Evolutionary conservation across 2,113 vertebrate genomes (phyloP).

Genomic region (Plecotus auritus): DNA sequence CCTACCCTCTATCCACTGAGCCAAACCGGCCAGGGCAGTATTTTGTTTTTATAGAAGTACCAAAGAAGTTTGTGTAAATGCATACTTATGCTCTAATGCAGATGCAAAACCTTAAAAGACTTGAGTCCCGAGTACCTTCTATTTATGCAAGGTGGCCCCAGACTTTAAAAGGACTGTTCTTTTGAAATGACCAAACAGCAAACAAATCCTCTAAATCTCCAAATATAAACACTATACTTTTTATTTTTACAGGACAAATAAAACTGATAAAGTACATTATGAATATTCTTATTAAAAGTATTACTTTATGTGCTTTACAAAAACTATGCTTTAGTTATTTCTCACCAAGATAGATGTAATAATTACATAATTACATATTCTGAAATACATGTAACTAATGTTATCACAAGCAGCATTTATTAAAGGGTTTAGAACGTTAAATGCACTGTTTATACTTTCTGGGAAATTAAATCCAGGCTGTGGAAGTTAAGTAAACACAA

Average conservation of each 20-base stretch:
- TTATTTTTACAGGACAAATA: not conserved
- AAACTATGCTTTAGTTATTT: slow-evolving; percentile 8
- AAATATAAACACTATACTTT: slow-evolving; percentile 7
- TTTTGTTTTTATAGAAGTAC: not conserved
- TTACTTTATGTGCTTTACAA: not conserved
- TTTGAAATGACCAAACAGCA: not conserved
- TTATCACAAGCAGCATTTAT: not conserved
- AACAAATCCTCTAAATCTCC: not conserved
- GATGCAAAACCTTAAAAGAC: not conserved
- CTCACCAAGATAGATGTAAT: not conserved
- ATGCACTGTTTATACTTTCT: not conserved
- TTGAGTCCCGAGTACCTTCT: not conserved
- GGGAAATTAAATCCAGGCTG: not conserved
- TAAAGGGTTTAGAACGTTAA: not conserved
- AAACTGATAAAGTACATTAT: not conserved
- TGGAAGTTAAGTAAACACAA: not conserved
- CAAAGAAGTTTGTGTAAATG: not conserved
- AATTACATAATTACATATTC: not conserved
- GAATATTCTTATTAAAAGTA: not conserved
- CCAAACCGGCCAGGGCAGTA: not conserved
- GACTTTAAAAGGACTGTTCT: not conserved
- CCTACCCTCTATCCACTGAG: too few species aligned
- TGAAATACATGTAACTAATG: not conserved
- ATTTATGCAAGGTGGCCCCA: not conserved
- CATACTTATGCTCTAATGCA: not conserved